phyloP scores from a whole-genome alignment of 2,113 vertebrate species.

The Nothocercus nigrocapillus region DNA sequence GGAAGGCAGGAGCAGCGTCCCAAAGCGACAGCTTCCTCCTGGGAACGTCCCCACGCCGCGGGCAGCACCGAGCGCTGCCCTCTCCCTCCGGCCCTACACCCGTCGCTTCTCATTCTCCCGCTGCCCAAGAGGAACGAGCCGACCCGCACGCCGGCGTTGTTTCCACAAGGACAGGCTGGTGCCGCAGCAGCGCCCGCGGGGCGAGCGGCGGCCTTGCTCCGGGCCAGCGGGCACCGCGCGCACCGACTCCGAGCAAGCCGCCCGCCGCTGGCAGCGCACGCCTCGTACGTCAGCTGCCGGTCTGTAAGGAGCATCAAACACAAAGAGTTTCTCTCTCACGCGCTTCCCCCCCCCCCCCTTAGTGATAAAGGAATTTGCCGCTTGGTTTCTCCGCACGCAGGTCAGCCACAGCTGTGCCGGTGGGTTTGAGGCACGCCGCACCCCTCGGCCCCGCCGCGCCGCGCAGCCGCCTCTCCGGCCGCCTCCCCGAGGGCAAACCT shows the following conservation, averaged over 20 bases:
- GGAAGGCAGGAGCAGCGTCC: not conserved
- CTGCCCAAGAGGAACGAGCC: constrained; percentile 24
- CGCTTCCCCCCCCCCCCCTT: not conserved
- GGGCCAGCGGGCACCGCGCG: constrained; percentile 13
- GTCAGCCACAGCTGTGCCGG: not conserved
- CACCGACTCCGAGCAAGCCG: not conserved
- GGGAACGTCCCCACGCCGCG: not conserved
- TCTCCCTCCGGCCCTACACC: not conserved
- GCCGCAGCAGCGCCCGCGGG: not conserved
- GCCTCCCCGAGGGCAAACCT: not conserved
- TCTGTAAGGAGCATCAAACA: not conserved
- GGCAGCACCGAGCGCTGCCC: not conserved
- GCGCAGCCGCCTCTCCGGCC: not conserved
- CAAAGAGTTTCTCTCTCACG: not conserved
- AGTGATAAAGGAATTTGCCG: not conserved
- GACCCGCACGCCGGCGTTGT: constrained; percentile 1
- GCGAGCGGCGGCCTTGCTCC: constrained; percentile 35
- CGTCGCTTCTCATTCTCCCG: not conserved
- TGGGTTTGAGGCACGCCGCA: too few species aligned
- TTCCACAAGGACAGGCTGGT: constrained; percentile 56
- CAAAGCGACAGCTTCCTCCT: accelerated
- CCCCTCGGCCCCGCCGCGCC: not conserved
- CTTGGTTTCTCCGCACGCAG: not conserved
- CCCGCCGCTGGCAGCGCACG: not conserved
- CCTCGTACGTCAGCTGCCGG: constrained; percentile 1